Conservation (phyloP, 2,888 invertebrate genomes). For the Marronus borbonicus region DNA sequence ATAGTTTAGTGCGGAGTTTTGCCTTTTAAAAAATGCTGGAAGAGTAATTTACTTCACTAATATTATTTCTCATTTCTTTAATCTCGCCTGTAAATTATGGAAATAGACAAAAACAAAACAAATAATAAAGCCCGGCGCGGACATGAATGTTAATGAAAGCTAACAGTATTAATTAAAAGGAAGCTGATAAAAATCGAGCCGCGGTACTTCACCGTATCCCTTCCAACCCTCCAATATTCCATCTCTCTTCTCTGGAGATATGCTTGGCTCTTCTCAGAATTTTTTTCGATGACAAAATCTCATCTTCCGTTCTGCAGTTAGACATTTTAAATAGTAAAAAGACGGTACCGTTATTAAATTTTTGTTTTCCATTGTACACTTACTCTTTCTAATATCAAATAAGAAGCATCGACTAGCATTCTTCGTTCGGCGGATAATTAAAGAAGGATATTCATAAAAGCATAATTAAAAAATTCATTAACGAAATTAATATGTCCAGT, state of each 20-base stretch:
- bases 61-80: conserved; percentile 54
- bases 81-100: conserved; percentile 53
- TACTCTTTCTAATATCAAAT: neutral
- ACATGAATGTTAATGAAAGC: conserved; percentile 61
- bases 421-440: conserved; percentile 3
- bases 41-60: conserved; percentile 48
- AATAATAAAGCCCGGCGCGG: conserved; percentile 58
- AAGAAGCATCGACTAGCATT: conserved; percentile 14
- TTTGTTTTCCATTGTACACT: conserved; percentile 11
- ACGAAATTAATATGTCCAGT: conserved; percentile 10
- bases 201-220: conserved; percentile 24
- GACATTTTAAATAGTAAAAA: neutral
- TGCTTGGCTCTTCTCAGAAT: neutral
- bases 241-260: conserved; percentile 1
- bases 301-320: neutral
- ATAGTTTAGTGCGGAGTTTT: conserved; percentile 47
- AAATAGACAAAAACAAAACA: conserved; percentile 56
- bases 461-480: conserved; percentile 12
- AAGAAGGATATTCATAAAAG: conserved; percentile 7
- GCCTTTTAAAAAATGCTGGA: conserved; percentile 38
- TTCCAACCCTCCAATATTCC: neutral
- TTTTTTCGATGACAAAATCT: conserved; percentile 16
- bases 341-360: conserved; percentile 17
- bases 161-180: conserved; percentile 61
- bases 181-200: conserved; percentile 59